phyloP scores from a whole-genome alignment of 1,140 invertebrate species.

The Mya arenaria region DNA sequence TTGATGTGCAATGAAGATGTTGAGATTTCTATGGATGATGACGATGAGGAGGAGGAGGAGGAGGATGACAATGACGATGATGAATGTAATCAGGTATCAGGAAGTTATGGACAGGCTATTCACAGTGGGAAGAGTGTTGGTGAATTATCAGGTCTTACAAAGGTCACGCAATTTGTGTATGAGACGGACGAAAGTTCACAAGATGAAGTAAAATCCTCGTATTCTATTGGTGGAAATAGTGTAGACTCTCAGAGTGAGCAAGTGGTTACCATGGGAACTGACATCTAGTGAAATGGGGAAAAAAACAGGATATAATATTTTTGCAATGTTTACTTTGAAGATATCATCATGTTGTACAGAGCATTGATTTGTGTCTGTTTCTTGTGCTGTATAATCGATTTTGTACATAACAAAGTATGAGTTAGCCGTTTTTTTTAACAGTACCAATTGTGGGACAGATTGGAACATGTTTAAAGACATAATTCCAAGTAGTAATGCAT shows the following conservation, averaged over 20 bases:
- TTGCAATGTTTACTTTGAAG: too few species aligned
- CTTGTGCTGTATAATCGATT: too few species aligned
- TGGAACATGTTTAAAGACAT: too few species aligned
- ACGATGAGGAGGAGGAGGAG: too few species aligned
- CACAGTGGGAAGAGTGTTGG: neutral
- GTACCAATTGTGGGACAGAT: too few species aligned
- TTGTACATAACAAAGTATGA: too few species aligned
- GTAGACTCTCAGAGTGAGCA: neutral
- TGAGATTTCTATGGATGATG: neutral
- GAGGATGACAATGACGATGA: neutral
- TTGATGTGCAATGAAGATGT: conserved; percentile 47
- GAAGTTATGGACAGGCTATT: neutral
- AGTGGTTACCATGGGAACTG: conserved; percentile 19
- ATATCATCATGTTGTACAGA: too few species aligned
- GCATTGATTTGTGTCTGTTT: too few species aligned
- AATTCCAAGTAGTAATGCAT: too few species aligned
- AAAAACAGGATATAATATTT: too few species aligned
- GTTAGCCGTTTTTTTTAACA: too few species aligned
- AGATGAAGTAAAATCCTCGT: conserved; percentile 41
- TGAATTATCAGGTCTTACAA: neutral
- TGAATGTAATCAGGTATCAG: neutral
- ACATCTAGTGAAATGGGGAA: too few species aligned
- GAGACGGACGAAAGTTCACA: conserved; percentile 53
- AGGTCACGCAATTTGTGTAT: conserved; percentile 46
- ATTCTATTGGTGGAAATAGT: conserved; percentile 16